Evolutionary conservation across 2,888 invertebrate species (phyloP).

Genomic region (Stratiomys singularior): DNA sequence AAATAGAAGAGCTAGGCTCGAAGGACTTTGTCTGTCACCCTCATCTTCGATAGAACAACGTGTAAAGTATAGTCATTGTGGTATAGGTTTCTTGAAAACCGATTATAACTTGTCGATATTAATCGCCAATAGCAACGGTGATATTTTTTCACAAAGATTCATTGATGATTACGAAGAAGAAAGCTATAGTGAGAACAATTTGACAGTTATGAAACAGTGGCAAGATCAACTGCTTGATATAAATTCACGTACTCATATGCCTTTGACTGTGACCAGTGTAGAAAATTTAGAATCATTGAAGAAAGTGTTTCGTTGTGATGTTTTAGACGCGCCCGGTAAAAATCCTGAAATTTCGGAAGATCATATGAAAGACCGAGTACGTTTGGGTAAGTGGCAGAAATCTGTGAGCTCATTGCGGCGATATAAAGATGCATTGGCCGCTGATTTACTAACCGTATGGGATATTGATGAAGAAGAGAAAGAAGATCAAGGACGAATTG

Average conservation of each 20-base stretch:
- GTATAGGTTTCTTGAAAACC: conserved; percentile 56
- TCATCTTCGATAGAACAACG: conserved; percentile 57
- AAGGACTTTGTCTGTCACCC: conserved; percentile 56
- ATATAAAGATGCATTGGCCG: conserved; percentile 57
- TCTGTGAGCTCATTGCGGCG: conserved; percentile 53
- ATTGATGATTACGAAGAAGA: conserved; percentile 28
- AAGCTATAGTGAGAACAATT: conserved; percentile 4
- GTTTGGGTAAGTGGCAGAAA: conserved; percentile 57
- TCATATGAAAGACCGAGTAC: background rate
- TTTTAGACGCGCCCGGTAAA: conserved; percentile 25
- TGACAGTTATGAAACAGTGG: conserved; percentile 37
- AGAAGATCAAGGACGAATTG: background rate
- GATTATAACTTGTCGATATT: conserved; percentile 55
- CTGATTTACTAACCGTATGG: conserved; percentile 57
- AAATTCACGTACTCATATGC: background rate
- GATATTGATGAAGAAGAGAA: conserved; percentile 50
- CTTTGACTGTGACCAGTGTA: conserved; percentile 42
- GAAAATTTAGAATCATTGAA: conserved; percentile 54
- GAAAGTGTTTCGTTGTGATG: conserved; percentile 56
- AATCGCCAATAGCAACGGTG: conserved; percentile 60
- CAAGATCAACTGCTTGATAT: conserved; percentile 17
- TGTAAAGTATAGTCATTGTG: conserved; percentile 58
- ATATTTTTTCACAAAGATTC: conserved; percentile 54
- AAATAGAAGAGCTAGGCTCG: conserved; percentile 54
- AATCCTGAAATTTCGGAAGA: background rate